Evolutionary conservation across 1,140 invertebrate genomes (phyloP), one percentile per base, ranked within the genome.

Genomic region (Galendromus occidentalis): DNA sequence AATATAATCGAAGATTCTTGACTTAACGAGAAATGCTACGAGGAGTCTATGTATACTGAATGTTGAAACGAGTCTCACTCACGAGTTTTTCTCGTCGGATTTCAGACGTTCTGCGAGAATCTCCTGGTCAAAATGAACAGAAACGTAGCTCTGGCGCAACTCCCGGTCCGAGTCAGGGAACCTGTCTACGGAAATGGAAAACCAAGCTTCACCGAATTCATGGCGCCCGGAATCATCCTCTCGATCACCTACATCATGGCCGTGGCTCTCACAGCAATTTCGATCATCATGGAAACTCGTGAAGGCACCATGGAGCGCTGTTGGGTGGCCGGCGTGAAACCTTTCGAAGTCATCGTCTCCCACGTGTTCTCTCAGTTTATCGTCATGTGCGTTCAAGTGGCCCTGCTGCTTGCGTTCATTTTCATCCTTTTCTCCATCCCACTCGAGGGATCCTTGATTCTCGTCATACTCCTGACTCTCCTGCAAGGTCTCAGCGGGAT

Each of bases 181-280:
- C 88, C 89, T 5, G 84, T 96, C 69, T 95, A 94, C 75, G 91
- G 91, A 64, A 83, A 83, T 28, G 82, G 81, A 69, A 81, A 86
- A 70, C 88, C 90, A 22, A 89, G 86, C 66, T 94, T 94, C 73
- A 92, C 88, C 1, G 87, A 94, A 76, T 96, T 95, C 76, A 91
- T 93, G 68, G 90, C 91, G 30, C 91, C 91, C 42, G 91, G 91
- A 69, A 86, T 95, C 65, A 91, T 94, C 72, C 77, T 94, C 68
- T 92, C 89, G n/a, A 93, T 94, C 72, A 87, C 91, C 1, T 95
- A 92, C 79, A 93, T 95, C 81, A 81, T 94, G 77, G 89, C 91
- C 22, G 88, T 93, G 17, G 90, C 90, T n/a, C 75, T 95, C 64
- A 95, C 91, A 14, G 90, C 90, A 2, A 86, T 91, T 14, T 85